phyloP scores from a whole-genome alignment of 2,888 invertebrate species.

The Alsophila aescularia region DNA sequence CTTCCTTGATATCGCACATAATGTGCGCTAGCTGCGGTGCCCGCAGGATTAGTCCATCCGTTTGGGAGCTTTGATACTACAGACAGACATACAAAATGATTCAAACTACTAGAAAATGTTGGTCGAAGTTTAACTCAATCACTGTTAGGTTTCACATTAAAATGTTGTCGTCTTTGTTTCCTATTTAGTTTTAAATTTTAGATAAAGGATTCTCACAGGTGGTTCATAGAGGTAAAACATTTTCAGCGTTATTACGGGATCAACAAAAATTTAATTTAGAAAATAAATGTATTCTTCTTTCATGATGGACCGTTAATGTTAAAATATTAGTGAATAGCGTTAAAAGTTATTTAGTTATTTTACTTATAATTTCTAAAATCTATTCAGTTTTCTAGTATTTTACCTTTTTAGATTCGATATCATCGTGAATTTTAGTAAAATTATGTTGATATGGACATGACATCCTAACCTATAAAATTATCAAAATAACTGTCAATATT shows the following conservation, averaged over 20 bases:
- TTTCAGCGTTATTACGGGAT: not conserved
- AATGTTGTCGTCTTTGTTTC: not conserved
- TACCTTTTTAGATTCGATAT: constrained; percentile 58
- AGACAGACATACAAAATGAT: no score
- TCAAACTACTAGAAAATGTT: no score
- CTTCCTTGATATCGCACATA: no score
- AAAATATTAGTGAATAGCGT: not conserved
- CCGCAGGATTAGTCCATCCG: no score
- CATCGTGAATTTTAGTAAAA: constrained; percentile 57
- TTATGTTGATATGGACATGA: constrained; percentile 81
- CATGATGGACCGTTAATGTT: constrained; percentile 47
- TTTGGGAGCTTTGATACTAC: no score
- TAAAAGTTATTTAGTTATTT: not conserved
- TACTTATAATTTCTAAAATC: constrained; percentile 28
- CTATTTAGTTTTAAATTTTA: not conserved
- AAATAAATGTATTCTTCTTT: constrained; percentile 30
- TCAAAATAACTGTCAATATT: constrained; percentile 28
- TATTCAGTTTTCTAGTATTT: constrained; percentile 40
- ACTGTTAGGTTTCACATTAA: no score
- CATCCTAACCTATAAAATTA: constrained; percentile 68
- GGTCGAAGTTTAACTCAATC: no score
- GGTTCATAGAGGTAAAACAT: constrained; percentile 43
- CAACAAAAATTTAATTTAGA: not conserved
- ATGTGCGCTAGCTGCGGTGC: no score
- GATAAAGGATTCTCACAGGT: constrained; percentile 47